Evolutionary conservation across 2,797 vertebrate species (phyloP).

Genomic region (Spea hammondii): DNA sequence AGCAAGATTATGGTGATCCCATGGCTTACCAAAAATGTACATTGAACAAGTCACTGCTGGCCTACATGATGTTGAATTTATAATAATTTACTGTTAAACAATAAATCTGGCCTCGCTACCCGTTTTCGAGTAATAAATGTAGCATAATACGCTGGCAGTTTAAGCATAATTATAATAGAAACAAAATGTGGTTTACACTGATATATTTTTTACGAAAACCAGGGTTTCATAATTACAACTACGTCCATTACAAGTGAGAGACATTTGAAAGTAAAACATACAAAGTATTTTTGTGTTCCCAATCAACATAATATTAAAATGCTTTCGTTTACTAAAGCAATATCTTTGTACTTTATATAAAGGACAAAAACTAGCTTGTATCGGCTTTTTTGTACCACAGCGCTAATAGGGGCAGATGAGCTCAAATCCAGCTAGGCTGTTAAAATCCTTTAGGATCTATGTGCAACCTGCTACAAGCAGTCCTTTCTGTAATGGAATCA

Average conservation of each 20-base stretch:
- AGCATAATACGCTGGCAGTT: too few relatives aligned
- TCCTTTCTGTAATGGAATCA: slow-evolving; percentile 33
- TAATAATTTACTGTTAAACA: too few relatives aligned
- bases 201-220: too few relatives aligned
- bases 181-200: too few relatives aligned
- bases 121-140: too few relatives aligned
- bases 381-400: slow-evolving; percentile 32
- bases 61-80: too few relatives aligned
- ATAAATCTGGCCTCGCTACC: too few relatives aligned
- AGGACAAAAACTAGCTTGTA: slow-evolving; percentile 33
- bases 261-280: neutral
- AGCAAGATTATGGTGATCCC: too few relatives aligned
- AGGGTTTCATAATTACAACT: slow-evolving; percentile 14
- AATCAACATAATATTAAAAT: neutral
- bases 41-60: too few relatives aligned
- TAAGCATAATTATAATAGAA: too few relatives aligned
- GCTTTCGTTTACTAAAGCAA: slow-evolving; percentile 34
- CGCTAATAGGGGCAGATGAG: slow-evolving; percentile 45
- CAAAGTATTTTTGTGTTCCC: too few relatives aligned
- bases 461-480: slow-evolving; percentile 26
- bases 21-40: too few relatives aligned
- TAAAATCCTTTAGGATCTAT: slow-evolving; percentile 42
- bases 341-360: slow-evolving; percentile 37
- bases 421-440: slow-evolving; percentile 41
- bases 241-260: slow-evolving; percentile 17